Base-by-base conservation (phyloP, 2,888 invertebrate species). In the Lottia scabra region DNA sequence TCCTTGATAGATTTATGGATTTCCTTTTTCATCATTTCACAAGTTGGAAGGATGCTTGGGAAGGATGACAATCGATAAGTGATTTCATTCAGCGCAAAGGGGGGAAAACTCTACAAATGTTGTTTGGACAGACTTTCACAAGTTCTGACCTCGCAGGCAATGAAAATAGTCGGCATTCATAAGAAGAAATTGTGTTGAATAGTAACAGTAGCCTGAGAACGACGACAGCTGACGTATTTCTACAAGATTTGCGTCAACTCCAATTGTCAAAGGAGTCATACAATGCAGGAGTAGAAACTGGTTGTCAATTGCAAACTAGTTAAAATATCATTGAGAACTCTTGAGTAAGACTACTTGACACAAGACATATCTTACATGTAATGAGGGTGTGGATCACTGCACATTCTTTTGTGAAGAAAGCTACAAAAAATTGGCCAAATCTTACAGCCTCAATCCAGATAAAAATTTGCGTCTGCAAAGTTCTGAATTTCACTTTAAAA, bases 1-100 rank as follows among this genome's bases (percentile, higher is more conserved):
- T 56, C 63, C 43, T 44, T 70, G 64, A 70, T 75, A 67, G 75
- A 75, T 75, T 75, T 73, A 75, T 75, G 65, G 75, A 73, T 75
- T 75, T 75, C 70, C 48, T 56, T 56, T 56, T 56, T 66, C 72
- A 73, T 65, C 63, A 56, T 30, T 44, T 44, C 65, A 67, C 43
- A 63, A 73, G 70, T 70, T 70, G 46, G 46, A 56, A 56, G 65
- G 48, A 67, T 48, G 67, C 69, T 67, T 72, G 63, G 44, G 63
- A 65, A 46, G 70, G 63, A 63, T 63, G 67, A 43, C 23, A 65
- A 75, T 75, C 75, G 56, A 75, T 75, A 70, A 62, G 43, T 48
- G 67, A 62, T 65, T 68, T 69, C 69, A 68, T 71, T 74, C 66
- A 73, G 56, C 38, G 38, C 38, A 65, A 30, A 48, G 64, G 66